Percentiles rank a stretch among this genome's conserved stretches.
These are phyloP conservation scores for Cervus canadensis DNA, from an alignment of 2,113 vertebrate genomes.

Conservation along the genomic window DNA sequence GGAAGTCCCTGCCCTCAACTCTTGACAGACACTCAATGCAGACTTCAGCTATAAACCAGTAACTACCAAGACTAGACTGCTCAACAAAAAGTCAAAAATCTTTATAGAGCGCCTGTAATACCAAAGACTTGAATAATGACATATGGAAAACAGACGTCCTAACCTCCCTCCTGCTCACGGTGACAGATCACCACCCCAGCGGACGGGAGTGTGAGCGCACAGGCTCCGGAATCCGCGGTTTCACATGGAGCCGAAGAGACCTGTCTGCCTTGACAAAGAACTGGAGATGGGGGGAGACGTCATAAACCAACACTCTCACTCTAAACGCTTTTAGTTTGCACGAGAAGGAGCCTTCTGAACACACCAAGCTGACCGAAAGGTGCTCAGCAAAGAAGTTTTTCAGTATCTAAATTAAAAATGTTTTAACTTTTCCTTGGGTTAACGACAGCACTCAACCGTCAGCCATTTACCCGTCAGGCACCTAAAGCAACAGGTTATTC, in stretches of 20 bases:
- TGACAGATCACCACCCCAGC: too few relatives aligned
- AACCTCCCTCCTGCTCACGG: not conserved
- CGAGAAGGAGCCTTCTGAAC: not conserved
- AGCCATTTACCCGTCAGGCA: not conserved
- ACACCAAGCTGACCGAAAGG: not conserved
- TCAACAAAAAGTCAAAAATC: not conserved
- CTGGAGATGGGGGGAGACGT: too few relatives aligned
- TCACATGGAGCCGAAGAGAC: not conserved
- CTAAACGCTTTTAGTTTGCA: not conserved
- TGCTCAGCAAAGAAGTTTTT: not conserved
- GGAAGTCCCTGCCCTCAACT: not conserved
- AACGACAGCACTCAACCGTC: not conserved
- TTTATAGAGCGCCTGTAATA: not conserved
- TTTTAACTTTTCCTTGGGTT: not conserved
- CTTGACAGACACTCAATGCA: not conserved
- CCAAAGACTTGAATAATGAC: not conserved
- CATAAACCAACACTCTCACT: not conserved
- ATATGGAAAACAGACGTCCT: not conserved
- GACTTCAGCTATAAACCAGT: not conserved
- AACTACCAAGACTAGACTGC: not conserved
- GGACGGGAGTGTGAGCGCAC: fast-evolving
- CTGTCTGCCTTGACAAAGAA: not conserved
- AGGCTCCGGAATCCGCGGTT: not conserved
- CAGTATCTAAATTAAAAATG: not conserved
- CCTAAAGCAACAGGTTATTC: not conserved